Base-by-base conservation (phyloP, 2,888 invertebrate species). In the Rhingia campestris region DNA sequence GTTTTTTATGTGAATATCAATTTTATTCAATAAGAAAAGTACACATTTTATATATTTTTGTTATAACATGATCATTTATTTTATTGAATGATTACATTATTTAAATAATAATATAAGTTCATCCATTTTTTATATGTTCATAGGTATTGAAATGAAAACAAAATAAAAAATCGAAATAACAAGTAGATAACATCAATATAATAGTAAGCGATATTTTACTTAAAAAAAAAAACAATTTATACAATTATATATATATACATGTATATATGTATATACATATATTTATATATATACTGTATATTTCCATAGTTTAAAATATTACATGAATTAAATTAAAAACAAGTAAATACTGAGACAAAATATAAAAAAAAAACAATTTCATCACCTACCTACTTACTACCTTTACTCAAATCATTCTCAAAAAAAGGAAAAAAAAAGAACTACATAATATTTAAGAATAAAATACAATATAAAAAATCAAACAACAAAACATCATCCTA, bases 311-410 rank as follows among this genome's bases (percentile, higher is more conserved):
- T 74, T 69, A 79, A 79, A 84, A 66, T 84, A 84, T 80, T 70
- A 74, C 56, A 33, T 81, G 75, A 75, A 75, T 81, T 69, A 70
- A 73, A 70, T 75, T 59, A 22, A 63, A 80, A 45, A 63, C 47
- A 58, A 54, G 14, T 9, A 43, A 77, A 54, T 39, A 45, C 58
- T 35, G 30, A 59, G 51, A 72, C 66, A 47, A 56, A 66, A 81
- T 54, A 54, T 37, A 59, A 73, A 63, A 49, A 63, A 51, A 53
- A 47, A 81, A 76, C 49, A 49, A 59, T 66, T 70, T 84, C 80
- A 84, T 84, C 80, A 84, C 80, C 79, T 82, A 77, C 82, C 77
- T 84, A 84, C 74, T 74, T 70, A 84, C 80, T 84, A 84, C 79
- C 84, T 84, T 84, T 84, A 84, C 74, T 84, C 80, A 80, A 77